These are phyloP conservation scores for Acanthurus leucopareius DNA, from an alignment of 2,797 vertebrate species.

Conservation along the genomic window DNA sequence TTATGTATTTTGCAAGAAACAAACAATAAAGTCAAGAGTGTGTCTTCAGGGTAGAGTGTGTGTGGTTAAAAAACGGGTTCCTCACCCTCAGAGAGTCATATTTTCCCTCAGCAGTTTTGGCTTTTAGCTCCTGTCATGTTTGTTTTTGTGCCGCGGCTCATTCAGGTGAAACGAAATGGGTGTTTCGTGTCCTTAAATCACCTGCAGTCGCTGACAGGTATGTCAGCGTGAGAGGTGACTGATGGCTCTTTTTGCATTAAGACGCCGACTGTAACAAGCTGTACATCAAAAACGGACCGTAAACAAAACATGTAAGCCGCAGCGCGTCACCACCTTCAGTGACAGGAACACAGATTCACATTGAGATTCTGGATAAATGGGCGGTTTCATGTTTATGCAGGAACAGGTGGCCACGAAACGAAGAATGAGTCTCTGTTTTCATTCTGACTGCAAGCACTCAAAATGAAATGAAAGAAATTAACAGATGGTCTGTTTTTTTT, in stretches of 20 bases:
- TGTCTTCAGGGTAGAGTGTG: too few species aligned
- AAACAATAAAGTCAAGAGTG: not conserved
- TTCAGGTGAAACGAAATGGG: slow-evolving; percentile 13
- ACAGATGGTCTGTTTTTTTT: slow-evolving; percentile 41
- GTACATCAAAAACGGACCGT: slow-evolving; percentile 3
- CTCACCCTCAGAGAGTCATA: not conserved
- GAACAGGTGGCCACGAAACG: slow-evolving; percentile 52
- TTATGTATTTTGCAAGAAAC: too few species aligned
- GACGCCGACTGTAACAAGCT: not conserved
- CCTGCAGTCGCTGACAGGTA: not conserved
- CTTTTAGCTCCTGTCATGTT: not conserved
- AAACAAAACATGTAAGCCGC: not conserved
- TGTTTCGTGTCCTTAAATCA: slow-evolving; percentile 39
- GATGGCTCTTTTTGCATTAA: slow-evolving; percentile 31
- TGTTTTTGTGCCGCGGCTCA: not conserved
- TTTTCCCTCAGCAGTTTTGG: not conserved
- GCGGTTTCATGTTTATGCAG: slow-evolving; percentile 27
- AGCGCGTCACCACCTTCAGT: not conserved
- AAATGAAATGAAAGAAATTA: slow-evolving; percentile 39
- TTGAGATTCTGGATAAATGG: slow-evolving; percentile 18
- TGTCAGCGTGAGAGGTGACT: slow-evolving; percentile 23
- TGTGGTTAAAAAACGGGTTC: too few species aligned
- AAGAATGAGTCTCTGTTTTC: slow-evolving; percentile 44
- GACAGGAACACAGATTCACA: not conserved
- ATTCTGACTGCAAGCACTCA: slow-evolving; percentile 32